These are phyloP conservation scores for Gadopsis marmoratus DNA, from an alignment of 2,797 vertebrate species.

Conservation along the genomic window DNA sequence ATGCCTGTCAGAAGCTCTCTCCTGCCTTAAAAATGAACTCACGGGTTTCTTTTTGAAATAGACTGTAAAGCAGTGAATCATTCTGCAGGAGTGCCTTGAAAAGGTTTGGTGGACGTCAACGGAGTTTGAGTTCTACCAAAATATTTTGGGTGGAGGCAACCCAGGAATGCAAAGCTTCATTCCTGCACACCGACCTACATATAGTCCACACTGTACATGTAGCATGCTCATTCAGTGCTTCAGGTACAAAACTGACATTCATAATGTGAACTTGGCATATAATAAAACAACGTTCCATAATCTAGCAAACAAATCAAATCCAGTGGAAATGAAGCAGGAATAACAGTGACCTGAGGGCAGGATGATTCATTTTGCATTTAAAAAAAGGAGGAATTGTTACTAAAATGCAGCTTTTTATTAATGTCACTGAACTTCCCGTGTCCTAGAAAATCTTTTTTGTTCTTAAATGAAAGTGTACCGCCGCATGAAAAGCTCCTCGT, in stretches of 20 bases:
- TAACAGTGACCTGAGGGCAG: slow-evolving; percentile 3
- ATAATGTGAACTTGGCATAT: not conserved
- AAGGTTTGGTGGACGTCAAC: not conserved
- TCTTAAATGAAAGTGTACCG: not conserved
- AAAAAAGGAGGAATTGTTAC: not conserved
- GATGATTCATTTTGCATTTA: not conserved
- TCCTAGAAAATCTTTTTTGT: no score
- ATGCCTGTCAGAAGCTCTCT: not conserved
- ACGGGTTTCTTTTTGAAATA: not conserved
- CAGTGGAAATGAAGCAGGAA: not conserved
- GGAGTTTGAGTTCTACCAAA: not conserved
- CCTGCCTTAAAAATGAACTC: not conserved
- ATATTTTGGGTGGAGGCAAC: not conserved
- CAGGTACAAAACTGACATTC: not conserved
- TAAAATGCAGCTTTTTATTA: not conserved
- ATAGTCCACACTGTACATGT: no score
- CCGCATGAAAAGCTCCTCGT: not conserved
- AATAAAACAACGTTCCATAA: not conserved
- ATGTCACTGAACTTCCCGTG: no score
- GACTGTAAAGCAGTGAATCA: not conserved
- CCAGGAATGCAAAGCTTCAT: not conserved
- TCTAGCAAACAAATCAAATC: not conserved
- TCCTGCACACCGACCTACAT: not conserved
- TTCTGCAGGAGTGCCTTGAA: not conserved
- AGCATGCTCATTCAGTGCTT: not conserved